A percentile compares a stretch with the other conserved stretches of the same genome.
Conservation (phyloP, 2,888 invertebrate species). For the Synanthedon tipuliformis region DNA sequence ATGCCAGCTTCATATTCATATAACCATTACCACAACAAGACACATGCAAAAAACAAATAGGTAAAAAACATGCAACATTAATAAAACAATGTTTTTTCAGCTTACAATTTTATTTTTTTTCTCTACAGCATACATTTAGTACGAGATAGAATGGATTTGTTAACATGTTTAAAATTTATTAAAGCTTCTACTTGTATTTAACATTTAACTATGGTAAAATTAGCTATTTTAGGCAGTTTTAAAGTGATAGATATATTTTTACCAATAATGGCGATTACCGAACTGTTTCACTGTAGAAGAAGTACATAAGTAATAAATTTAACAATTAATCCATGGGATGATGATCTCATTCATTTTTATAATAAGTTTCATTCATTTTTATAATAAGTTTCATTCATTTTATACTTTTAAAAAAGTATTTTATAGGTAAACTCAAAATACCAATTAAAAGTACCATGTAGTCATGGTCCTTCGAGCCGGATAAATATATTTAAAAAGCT, state of each 20-base stretch:
- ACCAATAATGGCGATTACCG: constrained; percentile 1
- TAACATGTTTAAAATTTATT: constrained; percentile 30
- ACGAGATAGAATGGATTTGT: constrained; percentile 32
- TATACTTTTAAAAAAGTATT: no score
- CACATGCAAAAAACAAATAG: background rate
- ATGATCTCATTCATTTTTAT: no score
- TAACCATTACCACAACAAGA: no score
- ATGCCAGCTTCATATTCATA: no score
- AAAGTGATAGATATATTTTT: background rate
- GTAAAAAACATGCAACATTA: constrained; percentile 11
- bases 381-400: no score
- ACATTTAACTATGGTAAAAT: constrained; percentile 31
- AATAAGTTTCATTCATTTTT: no score
- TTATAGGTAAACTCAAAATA: no score
- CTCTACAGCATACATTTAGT: constrained; percentile 50
- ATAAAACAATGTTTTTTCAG: constrained; percentile 41
- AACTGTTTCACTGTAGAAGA: constrained; percentile 9
- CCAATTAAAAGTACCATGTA: no score
- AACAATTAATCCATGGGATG: background rate
- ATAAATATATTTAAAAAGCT: no score
- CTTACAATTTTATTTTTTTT: constrained; percentile 47
- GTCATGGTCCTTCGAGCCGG: no score
- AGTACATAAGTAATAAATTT: no score
- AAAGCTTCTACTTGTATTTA: constrained; percentile 37
- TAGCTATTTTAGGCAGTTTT: background rate